phyloP scores from a whole-genome alignment of 2,113 vertebrate species.

The Bombycilla garrulus region DNA sequence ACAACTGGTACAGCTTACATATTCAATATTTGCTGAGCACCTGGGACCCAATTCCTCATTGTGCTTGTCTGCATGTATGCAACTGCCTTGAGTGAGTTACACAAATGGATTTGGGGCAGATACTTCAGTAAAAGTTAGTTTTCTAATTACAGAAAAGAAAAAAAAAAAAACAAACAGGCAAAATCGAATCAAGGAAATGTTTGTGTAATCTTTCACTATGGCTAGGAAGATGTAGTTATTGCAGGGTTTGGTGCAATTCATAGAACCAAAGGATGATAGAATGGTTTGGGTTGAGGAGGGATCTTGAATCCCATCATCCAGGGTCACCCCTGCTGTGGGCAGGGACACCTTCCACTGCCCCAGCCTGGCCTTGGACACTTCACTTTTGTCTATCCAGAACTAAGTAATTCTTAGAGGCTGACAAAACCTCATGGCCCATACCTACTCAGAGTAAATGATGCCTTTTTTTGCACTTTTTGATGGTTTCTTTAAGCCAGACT shows the following conservation, averaged over 20 bases:
- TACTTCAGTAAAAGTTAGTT: background rate
- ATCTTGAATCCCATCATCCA: background rate
- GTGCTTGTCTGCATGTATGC: background rate
- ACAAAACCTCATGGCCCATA: background rate
- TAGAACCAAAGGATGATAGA: background rate
- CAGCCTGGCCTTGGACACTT: background rate
- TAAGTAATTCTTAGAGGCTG: background rate
- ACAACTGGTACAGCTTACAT: background rate
- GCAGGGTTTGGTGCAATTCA: background rate
- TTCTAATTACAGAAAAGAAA: background rate
- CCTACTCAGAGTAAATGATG: background rate
- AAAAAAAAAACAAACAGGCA: background rate
- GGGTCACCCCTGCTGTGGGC: background rate
- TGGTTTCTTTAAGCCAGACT: fast-evolving
- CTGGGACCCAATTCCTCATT: background rate
- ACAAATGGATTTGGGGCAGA: background rate
- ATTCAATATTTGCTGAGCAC: background rate
- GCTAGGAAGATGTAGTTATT: background rate
- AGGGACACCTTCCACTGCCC: background rate
- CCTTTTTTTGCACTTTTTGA: background rate
- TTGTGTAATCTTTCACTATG: background rate
- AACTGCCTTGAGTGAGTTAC: background rate
- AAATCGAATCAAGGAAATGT: fast-evolving
- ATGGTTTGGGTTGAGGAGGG: background rate
- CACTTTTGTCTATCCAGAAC: background rate